These are phyloP conservation scores for Melanerpes formicivorus DNA, from an alignment of 2,113 vertebrate genomes.

Conservation along the genomic window DNA sequence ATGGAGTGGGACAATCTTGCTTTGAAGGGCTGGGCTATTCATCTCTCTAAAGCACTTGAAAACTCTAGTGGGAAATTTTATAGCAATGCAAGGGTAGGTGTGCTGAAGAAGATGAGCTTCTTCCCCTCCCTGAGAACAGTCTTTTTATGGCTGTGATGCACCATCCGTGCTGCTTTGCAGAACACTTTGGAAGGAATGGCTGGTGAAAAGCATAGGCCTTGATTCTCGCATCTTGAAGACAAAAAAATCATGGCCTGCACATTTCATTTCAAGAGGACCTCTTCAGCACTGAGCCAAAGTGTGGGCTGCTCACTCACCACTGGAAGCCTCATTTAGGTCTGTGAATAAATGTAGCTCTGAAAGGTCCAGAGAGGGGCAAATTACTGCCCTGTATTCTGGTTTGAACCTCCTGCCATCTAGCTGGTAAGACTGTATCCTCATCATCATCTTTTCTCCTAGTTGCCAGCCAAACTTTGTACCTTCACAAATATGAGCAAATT, in stretches of 20 bases:
- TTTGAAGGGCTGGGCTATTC: background rate
- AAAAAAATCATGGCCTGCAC: constrained; percentile 2
- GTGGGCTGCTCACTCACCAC: background rate
- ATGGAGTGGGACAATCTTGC: background rate
- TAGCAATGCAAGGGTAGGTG: background rate
- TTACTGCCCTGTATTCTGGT: background rate
- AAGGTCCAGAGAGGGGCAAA: background rate
- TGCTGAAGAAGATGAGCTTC: background rate
- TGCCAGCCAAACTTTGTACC: background rate
- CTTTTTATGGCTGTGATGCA: background rate
- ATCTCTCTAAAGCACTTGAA: background rate
- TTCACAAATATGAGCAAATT: background rate
- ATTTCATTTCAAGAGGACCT: background rate
- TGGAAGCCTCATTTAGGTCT: background rate
- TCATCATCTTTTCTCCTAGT: background rate
- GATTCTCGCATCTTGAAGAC: background rate
- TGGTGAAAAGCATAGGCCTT: background rate
- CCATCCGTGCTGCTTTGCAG: background rate
- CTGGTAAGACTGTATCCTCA: background rate
- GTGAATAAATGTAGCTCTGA: background rate
- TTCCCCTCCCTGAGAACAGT: background rate
- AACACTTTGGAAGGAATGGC: background rate
- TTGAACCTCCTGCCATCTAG: background rate
- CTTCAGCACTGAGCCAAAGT: background rate
- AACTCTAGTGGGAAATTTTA: background rate